phyloP scores from a whole-genome alignment of 1,140 invertebrate species.

The Orchesella cincta region DNA sequence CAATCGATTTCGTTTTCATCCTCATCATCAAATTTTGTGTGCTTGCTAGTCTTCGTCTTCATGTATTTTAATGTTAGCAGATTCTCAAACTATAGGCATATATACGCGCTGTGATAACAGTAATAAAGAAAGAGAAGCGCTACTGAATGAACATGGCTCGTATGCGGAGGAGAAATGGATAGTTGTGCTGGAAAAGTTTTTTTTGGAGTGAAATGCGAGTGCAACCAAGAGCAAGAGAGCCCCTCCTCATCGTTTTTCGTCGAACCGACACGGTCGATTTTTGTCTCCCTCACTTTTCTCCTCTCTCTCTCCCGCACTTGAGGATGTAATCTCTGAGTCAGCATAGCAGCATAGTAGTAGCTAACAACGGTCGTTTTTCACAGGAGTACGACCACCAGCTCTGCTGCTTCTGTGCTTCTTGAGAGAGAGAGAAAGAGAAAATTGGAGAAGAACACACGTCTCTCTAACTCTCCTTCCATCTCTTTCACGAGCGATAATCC shows the following conservation, averaged over 20 bases:
- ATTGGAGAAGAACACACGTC: conserved; percentile 9
- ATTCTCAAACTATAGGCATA: no score
- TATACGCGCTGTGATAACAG: not conserved
- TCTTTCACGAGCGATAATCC: not conserved
- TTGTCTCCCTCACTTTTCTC: conserved; percentile 14
- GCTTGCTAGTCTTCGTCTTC: not conserved
- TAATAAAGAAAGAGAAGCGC: not conserved
- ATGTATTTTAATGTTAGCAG: no score
- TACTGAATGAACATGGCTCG: not conserved
- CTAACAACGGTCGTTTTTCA: conserved; percentile 8
- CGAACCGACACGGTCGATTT: conserved; percentile 21
- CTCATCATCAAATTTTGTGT: conserved; percentile 21
- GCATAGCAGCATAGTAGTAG: not conserved
- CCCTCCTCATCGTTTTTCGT: conserved; percentile 19
- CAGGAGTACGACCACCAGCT: not conserved
- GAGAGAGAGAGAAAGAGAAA: conserved; percentile 9
- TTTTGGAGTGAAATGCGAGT: not conserved
- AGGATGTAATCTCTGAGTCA: conserved; percentile 24
- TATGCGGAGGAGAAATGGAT: not conserved
- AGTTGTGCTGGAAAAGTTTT: not conserved
- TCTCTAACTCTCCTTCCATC: not conserved
- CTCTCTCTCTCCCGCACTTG: not conserved
- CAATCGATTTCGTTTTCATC: conserved; percentile 4
- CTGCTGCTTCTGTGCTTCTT: no score
- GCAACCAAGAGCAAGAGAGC: not conserved